A percentile compares a stretch with the other conserved stretches of the same genome.
phyloP scores from a whole-genome alignment of 2,113 vertebrate genomes.

The Chaetops frenatus region DNA sequence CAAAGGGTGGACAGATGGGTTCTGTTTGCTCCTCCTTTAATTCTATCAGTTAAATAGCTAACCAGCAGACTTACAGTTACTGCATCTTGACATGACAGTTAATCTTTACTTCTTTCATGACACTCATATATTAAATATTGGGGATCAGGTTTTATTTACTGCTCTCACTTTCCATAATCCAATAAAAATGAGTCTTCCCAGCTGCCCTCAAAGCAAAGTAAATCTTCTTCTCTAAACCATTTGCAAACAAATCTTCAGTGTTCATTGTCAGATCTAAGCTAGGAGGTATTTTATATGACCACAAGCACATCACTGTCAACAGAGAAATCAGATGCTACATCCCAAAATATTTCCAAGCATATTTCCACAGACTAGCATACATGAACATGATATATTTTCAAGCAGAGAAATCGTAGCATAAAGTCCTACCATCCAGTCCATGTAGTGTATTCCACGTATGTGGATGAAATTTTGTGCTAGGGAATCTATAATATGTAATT shows the following conservation, averaged over 20 bases:
- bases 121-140: constrained; percentile 21
- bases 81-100: not conserved
- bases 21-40: not conserved
- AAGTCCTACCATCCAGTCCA: not conserved
- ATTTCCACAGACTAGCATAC: not conserved
- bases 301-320: not conserved
- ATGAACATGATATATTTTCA: not conserved
- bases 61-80: not conserved
- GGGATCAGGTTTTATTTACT: constrained; percentile 21
- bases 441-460: not conserved
- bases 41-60: not conserved
- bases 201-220: constrained; percentile 11
- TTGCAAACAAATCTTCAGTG: not conserved
- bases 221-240: constrained; percentile 16
- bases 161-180: not conserved
- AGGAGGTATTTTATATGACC: constrained; percentile 21
- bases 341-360: not conserved
- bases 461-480: not conserved
- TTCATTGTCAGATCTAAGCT: constrained; percentile 21
- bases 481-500: not conserved
- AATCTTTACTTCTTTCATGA: not conserved
- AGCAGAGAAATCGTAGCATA: not conserved
- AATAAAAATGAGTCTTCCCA: constrained; percentile 7
- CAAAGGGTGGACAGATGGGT: not conserved
- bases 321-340: not conserved